These are phyloP conservation scores for Pachydiplax longipennis DNA, from an alignment of 2,888 invertebrate species.

Conservation along the genomic window DNA sequence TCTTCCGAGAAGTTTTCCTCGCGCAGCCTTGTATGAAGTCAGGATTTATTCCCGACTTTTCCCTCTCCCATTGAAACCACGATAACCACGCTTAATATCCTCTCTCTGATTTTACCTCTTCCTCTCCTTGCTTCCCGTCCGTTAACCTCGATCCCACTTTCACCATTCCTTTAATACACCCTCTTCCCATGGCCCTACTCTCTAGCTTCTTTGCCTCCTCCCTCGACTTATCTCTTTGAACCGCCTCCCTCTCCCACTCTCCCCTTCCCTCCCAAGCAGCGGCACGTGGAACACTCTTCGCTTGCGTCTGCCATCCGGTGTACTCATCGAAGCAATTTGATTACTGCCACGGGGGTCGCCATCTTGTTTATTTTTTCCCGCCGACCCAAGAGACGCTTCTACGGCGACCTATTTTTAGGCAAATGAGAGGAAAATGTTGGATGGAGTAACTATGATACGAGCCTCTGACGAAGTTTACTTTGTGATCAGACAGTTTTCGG, in stretches of 20 bases:
- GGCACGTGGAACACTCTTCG: background rate
- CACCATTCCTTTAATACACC: constrained; percentile 16
- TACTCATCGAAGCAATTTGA: constrained; percentile 20
- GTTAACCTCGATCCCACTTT: constrained; percentile 8
- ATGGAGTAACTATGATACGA: background rate
- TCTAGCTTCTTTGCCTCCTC: background rate
- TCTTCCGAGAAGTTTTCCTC: background rate
- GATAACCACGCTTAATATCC: background rate
- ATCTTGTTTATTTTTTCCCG: background rate
- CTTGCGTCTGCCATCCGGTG: background rate
- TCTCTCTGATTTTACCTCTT: background rate
- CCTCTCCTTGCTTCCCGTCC: background rate
- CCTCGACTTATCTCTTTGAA: constrained; percentile 31
- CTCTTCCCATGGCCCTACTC: background rate
- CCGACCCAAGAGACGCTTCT: no score
- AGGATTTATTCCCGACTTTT: background rate
- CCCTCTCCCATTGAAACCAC: background rate
- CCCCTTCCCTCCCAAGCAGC: background rate
- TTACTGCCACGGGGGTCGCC: background rate
- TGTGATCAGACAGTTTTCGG: no score
- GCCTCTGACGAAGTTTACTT: no score
- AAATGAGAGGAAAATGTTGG: no score
- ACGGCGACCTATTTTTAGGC: constrained; percentile 8
- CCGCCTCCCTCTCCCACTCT: background rate
- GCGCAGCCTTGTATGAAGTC: background rate